These are phyloP conservation scores for Tanypteryx hageni DNA, from an alignment of 2,888 invertebrate species.

Conservation along the genomic window DNA sequence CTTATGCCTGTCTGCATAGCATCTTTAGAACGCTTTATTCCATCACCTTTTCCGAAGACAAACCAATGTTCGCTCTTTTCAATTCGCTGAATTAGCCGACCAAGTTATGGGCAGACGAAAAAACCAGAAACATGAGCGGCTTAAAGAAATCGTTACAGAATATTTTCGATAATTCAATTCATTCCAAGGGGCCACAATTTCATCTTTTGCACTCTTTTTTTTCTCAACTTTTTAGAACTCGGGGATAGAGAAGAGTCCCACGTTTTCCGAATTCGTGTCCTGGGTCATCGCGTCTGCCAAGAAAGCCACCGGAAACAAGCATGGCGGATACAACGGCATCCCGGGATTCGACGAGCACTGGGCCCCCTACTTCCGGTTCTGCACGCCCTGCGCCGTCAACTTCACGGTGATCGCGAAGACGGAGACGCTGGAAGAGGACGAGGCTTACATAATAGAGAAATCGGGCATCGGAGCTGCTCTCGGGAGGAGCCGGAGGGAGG, in stretches of 20 bases:
- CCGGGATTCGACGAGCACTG: slow-evolving; percentile 79
- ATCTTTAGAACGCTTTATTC: too few relatives aligned
- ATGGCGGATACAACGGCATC: slow-evolving; percentile 37
- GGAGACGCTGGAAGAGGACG: slow-evolving; percentile 80
- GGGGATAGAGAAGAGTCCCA: slow-evolving; percentile 74
- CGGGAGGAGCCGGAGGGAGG: slow-evolving; percentile 31
- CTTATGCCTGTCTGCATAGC: too few relatives aligned
- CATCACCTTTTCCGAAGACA: too few relatives aligned
- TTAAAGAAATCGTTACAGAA: too few relatives aligned
- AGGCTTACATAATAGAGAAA: slow-evolving; percentile 80
- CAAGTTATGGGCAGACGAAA: too few relatives aligned
- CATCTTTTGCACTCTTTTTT: background rate
- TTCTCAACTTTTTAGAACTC: background rate
- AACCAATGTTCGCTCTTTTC: too few relatives aligned
- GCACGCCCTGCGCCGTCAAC: slow-evolving; percentile 81
- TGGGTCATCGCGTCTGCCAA: slow-evolving; percentile 69
- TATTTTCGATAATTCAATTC: too few relatives aligned
- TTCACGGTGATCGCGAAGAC: slow-evolving; percentile 82
- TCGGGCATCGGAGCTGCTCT: slow-evolving; percentile 76
- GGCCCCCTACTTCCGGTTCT: slow-evolving; percentile 81
- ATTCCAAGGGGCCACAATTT: too few relatives aligned
- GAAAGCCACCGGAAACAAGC: slow-evolving; percentile 17
- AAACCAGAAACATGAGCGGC: too few relatives aligned
- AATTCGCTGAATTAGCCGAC: too few relatives aligned
- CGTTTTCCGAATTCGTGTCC: slow-evolving; percentile 72